Evolutionary conservation across 2,113 vertebrate species (phyloP), one percentile per base, ranked within the genome.

Genomic region (Anarhynchus alexandrinus): DNA sequence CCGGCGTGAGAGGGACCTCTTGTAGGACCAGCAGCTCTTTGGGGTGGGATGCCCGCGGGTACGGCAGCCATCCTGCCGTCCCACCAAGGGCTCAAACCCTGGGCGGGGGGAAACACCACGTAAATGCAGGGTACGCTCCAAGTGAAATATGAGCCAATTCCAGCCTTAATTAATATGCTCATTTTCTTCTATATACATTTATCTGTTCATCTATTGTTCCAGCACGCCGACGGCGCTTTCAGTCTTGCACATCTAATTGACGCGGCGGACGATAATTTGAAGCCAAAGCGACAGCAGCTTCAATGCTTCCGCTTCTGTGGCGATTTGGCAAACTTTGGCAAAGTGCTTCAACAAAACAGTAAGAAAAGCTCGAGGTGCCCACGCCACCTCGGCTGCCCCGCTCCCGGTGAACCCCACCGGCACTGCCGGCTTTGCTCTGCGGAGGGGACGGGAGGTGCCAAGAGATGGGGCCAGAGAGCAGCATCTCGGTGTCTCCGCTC

Each of bases 231-330:
- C 1, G 8, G 82, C 61, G 2, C 69, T 38, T 34, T 52, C 73
- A 6, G 11, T 9, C 77, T 25, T 40, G 26, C 58, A 2, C 52
- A 21, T 11, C 77, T 20, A 16, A 18, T 2, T 11, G 23, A 11
- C 0, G 2, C 1, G 4, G 43, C 45, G 20, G 38, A 12, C 0
- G 5, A n/a, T 2, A 18, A 71, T 4, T 18, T 21, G 62, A 52
- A 57, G 78, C 26, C 58, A 29, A 38, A 38, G 38, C 1, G 2
- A 27, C 0, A 0, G 70, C 47, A 43, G 43, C 54, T 36, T 64
- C 0, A 1, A 2, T 1, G 6, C 11, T n/a, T 17, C 66, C 3
- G 3, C 4, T 43, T 59, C 42, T 32, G 26, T 1, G 1, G 1
- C 3, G 6, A 6, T 85, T 43, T 36, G n/a, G 42, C 26, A 10